Conservation (phyloP, 2,888 invertebrate species). For the Patella depressa region DNA sequence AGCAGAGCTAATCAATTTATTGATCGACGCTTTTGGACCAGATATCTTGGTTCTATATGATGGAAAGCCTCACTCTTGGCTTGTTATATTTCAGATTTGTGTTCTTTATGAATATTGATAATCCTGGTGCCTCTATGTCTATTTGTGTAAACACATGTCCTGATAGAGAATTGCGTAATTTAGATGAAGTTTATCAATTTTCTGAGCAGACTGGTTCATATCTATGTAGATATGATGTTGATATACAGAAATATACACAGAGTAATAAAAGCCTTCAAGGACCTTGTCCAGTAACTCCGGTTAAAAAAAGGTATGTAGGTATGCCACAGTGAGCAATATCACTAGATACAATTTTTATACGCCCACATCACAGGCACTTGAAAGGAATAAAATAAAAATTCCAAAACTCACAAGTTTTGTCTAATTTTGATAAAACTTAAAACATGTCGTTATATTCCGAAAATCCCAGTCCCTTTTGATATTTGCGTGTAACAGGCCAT, state of each 20-base stretch:
- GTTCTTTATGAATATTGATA: conserved; percentile 86
- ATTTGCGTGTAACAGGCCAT: no score
- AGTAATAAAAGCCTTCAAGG: conserved; percentile 71
- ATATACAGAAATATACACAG: conserved; percentile 44
- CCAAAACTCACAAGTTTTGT: no score
- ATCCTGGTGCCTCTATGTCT: conserved; percentile 83
- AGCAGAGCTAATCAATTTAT: no score
- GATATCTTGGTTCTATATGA: no score
- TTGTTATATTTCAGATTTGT: conserved; percentile 76
- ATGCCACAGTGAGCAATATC: no score
- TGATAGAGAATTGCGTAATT: conserved; percentile 76
- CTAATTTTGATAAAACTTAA: no score
- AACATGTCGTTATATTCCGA: no score
- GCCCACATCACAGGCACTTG: no score
- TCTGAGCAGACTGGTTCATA: conserved; percentile 81
- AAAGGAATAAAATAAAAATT: no score
- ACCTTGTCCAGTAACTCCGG: conserved; percentile 85
- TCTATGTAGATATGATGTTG: conserved; percentile 78
- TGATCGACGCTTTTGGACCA: no score
- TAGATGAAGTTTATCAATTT: conserved; percentile 81
- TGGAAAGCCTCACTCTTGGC: not conserved
- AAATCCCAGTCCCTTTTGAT: no score
- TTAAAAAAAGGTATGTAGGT: conserved; percentile 79
- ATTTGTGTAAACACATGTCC: conserved; percentile 94
- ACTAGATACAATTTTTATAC: no score